Evolutionary conservation across 2,797 vertebrate genomes (phyloP), one percentile per base, ranked within the genome.

Genomic region (Bovichtus diacanthus): DNA sequence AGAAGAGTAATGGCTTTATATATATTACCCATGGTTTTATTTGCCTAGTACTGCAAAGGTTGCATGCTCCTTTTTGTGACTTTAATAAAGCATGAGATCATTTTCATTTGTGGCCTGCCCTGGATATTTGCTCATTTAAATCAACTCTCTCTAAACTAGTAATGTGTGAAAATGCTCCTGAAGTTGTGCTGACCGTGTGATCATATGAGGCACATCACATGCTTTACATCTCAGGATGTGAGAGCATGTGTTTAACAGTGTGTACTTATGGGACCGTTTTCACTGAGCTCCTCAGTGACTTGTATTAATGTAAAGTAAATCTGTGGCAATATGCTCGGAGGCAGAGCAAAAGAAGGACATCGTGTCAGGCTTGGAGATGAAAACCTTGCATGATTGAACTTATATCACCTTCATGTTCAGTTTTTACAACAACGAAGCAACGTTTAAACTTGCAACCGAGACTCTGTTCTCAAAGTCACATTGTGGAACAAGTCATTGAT

Each of bases 51-150:
- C 10, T 55, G 11, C 34, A 47, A 53, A 43, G 8, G 2, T 8
- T 5, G 16, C 38, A 7, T 13, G 19, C 9, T 54, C 13, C 27
- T 55, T 12, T 68, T 43, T 62, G 13, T 12, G 6, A 36, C 43
- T 44, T 44, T 36, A 23, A 63, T 0, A 9, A 53, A 39, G 41
- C 19, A 34, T 29, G 36, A 68, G 38, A 66, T 66, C 11, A 39
- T n/a, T 50, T 55, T 50, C 11, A 25, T 54, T 68, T 23, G 13
- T 29, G 2, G 41, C 39, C 63, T 50, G n/a, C n/a, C n/a, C n/a
- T n/a, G n/a, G n/a, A n/a, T n/a, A 47, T 76, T 46, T 55, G 38
- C 44, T 62, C 12, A 53, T 62, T 58, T 68, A 18, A 21, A 74
- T 46, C 55, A 25, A 5, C 23, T 11, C 27, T 36, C 6, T 58